A percentile compares a stretch with the other conserved stretches of the same genome.
Evolutionary conservation across 2,113 vertebrate genomes (phyloP).

Genomic region (Corythaixoides concolor): DNA sequence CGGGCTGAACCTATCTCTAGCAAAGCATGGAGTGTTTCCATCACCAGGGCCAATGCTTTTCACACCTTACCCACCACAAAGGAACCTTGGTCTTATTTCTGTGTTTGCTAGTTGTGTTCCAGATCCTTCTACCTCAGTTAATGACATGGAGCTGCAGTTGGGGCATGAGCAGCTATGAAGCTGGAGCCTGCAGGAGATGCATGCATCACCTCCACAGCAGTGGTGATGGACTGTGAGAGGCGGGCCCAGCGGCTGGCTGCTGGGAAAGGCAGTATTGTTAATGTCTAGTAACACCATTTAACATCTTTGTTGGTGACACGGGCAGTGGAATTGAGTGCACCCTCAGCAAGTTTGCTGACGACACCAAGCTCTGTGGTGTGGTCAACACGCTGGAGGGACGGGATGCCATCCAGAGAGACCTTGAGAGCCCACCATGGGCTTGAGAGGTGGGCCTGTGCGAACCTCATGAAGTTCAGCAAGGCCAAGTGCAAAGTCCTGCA

Average conservation of each 20-base stretch:
- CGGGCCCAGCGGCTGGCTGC: background rate
- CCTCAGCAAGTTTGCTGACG: no score
- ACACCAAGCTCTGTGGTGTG: no score
- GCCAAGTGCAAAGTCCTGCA: no score
- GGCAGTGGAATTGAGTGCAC: no score
- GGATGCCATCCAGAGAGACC: no score
- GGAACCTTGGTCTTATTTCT: background rate
- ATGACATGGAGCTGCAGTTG: background rate
- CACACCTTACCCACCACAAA: background rate
- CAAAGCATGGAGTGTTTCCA: background rate
- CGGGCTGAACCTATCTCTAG: background rate
- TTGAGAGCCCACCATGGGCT: no score
- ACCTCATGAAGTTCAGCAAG: no score
- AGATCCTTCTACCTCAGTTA: background rate
- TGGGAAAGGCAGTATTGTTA: background rate
- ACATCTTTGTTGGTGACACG: no score
- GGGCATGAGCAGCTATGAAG: background rate
- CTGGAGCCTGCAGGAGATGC: background rate
- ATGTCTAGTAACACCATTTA: background rate
- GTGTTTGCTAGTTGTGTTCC: background rate
- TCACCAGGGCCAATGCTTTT: background rate
- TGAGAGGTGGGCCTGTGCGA: no score
- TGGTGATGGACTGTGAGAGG: background rate
- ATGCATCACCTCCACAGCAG: background rate
- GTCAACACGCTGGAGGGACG: no score